phyloP scores from a whole-genome alignment of 2,113 vertebrate genomes.

The Pelmatolapia mariae region DNA sequence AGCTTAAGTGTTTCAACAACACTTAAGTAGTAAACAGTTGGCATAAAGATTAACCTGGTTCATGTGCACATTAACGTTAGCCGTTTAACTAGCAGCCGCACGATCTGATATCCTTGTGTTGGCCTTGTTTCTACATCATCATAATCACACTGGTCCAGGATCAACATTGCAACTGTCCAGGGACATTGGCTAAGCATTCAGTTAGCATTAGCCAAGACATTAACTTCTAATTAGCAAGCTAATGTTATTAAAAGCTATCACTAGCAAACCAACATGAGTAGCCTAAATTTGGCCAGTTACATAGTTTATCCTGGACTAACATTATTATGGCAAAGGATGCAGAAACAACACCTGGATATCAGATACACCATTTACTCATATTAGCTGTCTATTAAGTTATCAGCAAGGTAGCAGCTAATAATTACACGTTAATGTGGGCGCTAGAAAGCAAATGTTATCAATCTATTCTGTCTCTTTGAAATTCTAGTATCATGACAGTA shows the following conservation, averaged over 20 bases:
- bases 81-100: not conserved
- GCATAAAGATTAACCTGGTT: not conserved
- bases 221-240: not conserved
- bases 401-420: not conserved
- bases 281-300: not conserved
- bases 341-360: not conserved
- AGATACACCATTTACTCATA: not conserved
- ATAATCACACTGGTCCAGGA: not conserved
- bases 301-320: not conserved
- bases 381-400: not conserved
- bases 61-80: not conserved
- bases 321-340: not conserved
- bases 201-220: not conserved
- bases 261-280: not conserved
- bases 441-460: not conserved
- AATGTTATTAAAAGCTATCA: not conserved
- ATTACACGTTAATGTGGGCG: not conserved
- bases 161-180: not conserved
- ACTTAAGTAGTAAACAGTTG: not conserved
- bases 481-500: not conserved
- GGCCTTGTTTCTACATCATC: not conserved
- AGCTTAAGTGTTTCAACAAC: not conserved
- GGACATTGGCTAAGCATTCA: not conserved
- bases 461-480: not conserved
- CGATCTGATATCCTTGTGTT: not conserved